A percentile compares a stretch with the other conserved stretches of the same genome.
Conservation (phyloP, 2,113 vertebrate genomes). For the Syrmaticus mikado region DNA sequence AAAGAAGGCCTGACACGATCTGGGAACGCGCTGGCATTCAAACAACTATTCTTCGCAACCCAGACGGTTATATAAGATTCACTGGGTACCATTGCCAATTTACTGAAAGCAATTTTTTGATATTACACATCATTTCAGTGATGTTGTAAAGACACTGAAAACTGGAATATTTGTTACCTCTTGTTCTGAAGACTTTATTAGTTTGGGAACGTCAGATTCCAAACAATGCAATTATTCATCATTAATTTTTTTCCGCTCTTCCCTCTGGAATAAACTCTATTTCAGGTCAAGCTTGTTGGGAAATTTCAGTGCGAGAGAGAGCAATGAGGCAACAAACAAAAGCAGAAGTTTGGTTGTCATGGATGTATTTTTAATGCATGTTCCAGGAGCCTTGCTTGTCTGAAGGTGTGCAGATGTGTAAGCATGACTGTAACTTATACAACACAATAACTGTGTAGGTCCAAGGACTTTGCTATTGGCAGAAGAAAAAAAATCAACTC, state of each 20-base stretch:
- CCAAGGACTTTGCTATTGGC: neutral
- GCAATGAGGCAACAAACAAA: conserved; percentile 22
- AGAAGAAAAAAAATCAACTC: neutral
- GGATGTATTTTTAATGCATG: neutral
- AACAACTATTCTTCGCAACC: conserved; percentile 57
- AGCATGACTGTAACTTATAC: neutral
- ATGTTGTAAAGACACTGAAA: conserved; percentile 30
- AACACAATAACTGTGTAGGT: neutral
- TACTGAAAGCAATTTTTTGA: neutral
- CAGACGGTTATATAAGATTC: conserved; percentile 64
- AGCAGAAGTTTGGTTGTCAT: neutral
- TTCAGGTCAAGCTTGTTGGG: neutral
- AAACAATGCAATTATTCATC: conserved; percentile 38
- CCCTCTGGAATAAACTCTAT: neutral
- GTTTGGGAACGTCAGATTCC: neutral
- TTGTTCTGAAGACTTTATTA: conserved; percentile 15
- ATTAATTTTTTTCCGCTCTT: neutral
- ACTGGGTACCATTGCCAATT: conserved; percentile 42
- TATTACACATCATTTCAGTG: neutral
- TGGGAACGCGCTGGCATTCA: conserved; percentile 63
- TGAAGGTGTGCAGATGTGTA: neutral
- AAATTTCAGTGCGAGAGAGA: neutral
- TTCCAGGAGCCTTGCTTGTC: neutral
- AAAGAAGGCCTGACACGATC: conserved; percentile 61
- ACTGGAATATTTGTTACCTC: neutral